Evolutionary conservation across 2,888 invertebrate genomes (phyloP).

Genomic region (Ophion costatus): DNA sequence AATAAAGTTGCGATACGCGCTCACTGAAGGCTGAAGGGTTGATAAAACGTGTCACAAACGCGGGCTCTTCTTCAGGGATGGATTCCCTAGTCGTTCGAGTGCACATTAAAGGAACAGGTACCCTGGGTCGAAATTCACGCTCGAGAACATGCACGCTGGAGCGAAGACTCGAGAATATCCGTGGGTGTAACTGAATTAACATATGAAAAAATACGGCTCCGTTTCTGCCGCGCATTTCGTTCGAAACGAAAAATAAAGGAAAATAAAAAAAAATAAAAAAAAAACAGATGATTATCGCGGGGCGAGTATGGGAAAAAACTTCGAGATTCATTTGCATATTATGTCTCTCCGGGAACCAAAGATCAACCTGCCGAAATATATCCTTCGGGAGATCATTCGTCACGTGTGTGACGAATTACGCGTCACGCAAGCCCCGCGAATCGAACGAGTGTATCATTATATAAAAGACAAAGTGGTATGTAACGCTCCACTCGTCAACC

Average conservation of each 20-base stretch:
- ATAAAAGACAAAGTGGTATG: slow-evolving; percentile 7
- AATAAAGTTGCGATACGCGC: too few relatives aligned
- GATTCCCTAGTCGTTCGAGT: slow-evolving; percentile 71
- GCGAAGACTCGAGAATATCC: slow-evolving; percentile 50
- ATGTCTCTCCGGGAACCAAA: slow-evolving; percentile 26
- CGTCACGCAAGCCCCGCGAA: slow-evolving; percentile 73
- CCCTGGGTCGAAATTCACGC: slow-evolving; percentile 36
- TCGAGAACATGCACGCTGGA: slow-evolving; percentile 50
- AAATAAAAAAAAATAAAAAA: slow-evolving; percentile 20
- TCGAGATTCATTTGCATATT: slow-evolving; percentile 35
- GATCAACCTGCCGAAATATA: slow-evolving; percentile 52
- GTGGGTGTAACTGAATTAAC: slow-evolving; percentile 65
- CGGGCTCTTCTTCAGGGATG: slow-evolving; percentile 64
- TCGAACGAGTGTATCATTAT: slow-evolving; percentile 31
- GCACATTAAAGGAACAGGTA: slow-evolving; percentile 62
- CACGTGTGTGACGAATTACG: slow-evolving; percentile 67
- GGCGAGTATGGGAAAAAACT: slow-evolving; percentile 4
- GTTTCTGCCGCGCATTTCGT: slow-evolving; percentile 47
- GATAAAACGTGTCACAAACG: neutral
- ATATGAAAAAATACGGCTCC: slow-evolving; percentile 45
- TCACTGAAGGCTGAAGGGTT: too few relatives aligned
- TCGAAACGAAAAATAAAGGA: neutral
- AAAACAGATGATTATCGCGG: slow-evolving; percentile 10
- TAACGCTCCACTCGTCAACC: neutral
- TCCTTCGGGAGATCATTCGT: slow-evolving; percentile 8